These are phyloP conservation scores for Molossus alvarezi DNA, from an alignment of 2,797 vertebrate genomes.

Conservation along the genomic window DNA sequence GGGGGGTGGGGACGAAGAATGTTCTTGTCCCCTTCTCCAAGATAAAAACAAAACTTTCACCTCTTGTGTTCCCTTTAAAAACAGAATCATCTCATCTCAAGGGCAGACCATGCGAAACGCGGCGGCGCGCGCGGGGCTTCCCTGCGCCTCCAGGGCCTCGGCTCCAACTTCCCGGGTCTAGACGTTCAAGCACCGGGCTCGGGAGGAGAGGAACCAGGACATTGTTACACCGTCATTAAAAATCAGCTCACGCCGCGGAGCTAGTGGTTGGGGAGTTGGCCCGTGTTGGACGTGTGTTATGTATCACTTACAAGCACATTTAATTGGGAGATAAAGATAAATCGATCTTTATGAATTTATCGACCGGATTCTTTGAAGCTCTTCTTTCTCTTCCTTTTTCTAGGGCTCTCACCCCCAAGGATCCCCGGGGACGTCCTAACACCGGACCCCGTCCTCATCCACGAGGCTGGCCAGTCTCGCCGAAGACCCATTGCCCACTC, in stretches of 20 bases:
- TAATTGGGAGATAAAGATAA: slow-evolving; percentile 89
- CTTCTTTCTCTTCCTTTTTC: slow-evolving; percentile 40
- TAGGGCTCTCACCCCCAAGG: neutral
- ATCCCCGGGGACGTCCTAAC: slow-evolving; percentile 62
- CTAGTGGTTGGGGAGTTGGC: slow-evolving; percentile 76
- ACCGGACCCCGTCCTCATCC: neutral
- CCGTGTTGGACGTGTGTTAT: slow-evolving; percentile 73
- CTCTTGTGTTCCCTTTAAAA: neutral
- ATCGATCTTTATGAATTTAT: slow-evolving; percentile 89
- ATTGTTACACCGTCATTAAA: slow-evolving; percentile 62
- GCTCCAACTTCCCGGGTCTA: slow-evolving; percentile 33
- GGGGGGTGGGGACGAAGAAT: neutral
- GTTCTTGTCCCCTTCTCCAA: neutral
- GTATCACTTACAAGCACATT: slow-evolving; percentile 84
- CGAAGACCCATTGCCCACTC: neutral
- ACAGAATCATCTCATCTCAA: neutral
- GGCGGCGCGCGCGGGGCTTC: neutral
- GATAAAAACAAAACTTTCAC: slow-evolving; percentile 66
- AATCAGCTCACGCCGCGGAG: slow-evolving; percentile 68
- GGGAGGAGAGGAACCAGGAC: neutral
- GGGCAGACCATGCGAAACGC: neutral
- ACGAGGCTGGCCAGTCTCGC: neutral
- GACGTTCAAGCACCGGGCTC: neutral
- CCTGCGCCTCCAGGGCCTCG: neutral
- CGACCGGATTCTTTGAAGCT: slow-evolving; percentile 84